A percentile compares a stretch with the other conserved stretches of the same genome.
These are phyloP conservation scores for Aplidium turbinatum DNA, from an alignment of 23 tunicate genomes.

Conservation along the genomic window DNA sequence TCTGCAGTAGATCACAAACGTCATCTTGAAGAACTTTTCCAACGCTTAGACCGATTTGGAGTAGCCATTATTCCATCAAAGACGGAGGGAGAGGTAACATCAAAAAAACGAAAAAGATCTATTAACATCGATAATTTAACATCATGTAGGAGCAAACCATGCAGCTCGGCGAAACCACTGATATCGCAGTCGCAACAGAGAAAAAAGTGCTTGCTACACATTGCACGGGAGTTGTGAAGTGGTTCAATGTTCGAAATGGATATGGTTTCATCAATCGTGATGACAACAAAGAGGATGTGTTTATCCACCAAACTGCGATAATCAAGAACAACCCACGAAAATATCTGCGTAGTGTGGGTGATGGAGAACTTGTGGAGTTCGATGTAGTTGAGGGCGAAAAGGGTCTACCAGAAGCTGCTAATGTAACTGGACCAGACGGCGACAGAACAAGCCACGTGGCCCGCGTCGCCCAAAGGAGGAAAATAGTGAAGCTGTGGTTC, in stretches of 20 bases:
- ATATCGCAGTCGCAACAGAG: conserved; percentile 45
- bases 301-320: conserved; percentile 99
- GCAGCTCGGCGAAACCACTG: conserved; percentile 47
- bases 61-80: too few species aligned
- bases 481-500: too few species aligned
- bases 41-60: too few species aligned
- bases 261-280: conserved; percentile 99
- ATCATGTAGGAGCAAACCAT: conserved; percentile 71
- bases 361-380: conserved; percentile 95
- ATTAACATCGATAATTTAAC: too few species aligned
- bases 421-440: conserved; percentile 98
- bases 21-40: too few species aligned
- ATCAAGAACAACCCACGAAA: conserved; percentile 97
- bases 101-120: too few species aligned
- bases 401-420: conserved; percentile 99
- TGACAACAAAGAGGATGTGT: conserved; percentile 97
- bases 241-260: conserved; percentile 99
- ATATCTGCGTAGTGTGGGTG: conserved; percentile 95
- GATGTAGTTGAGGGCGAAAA: conserved; percentile 99
- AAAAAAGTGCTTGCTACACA: conserved; percentile 87
- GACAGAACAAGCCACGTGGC: too few species aligned
- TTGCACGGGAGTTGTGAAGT: conserved; percentile 97
- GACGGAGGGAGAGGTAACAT: too few species aligned
- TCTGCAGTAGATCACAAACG: too few species aligned
- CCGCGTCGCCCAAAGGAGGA: too few species aligned